Conservation (phyloP, 2,888 invertebrate genomes). For the Lycophotia porphyrea region DNA sequence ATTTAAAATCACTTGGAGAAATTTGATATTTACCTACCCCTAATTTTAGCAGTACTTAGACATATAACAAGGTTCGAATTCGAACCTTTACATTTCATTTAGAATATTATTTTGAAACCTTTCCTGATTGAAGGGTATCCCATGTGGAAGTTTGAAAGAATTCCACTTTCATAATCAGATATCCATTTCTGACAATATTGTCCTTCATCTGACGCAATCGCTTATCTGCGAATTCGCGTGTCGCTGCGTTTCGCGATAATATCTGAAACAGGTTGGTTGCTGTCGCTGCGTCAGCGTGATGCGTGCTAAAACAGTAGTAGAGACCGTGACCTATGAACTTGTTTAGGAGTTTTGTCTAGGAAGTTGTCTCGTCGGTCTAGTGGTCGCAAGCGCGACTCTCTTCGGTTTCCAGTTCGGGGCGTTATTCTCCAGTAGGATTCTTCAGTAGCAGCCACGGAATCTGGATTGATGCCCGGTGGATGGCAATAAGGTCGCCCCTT, state of each 20-base stretch:
- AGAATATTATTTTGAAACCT: neutral
- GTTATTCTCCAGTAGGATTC: neutral
- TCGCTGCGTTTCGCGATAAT: slow-evolving; percentile 9
- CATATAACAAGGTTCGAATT: neutral
- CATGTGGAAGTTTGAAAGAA: neutral
- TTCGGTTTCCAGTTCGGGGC: neutral
- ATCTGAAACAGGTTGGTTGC: too few species aligned
- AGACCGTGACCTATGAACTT: neutral
- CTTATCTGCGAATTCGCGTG: neutral
- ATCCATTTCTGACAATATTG: neutral
- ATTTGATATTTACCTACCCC: too few species aligned
- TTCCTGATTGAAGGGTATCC: neutral
- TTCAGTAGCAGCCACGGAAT: neutral
- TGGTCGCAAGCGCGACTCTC: neutral
- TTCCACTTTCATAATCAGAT: neutral
- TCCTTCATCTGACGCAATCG: neutral
- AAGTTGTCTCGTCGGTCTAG: neutral
- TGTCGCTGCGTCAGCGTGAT: neutral
- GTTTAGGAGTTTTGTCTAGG: neutral
- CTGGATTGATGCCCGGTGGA: neutral
- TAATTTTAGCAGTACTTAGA: too few species aligned
- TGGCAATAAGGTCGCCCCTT: neutral
- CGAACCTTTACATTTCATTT: too few species aligned
- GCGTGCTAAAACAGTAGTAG: too few species aligned
- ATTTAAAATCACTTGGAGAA: too few species aligned